Percentiles rank a stretch among this genome's conserved stretches.
phyloP scores from a whole-genome alignment of 2,113 vertebrate species.

The Trogon melanurus region DNA sequence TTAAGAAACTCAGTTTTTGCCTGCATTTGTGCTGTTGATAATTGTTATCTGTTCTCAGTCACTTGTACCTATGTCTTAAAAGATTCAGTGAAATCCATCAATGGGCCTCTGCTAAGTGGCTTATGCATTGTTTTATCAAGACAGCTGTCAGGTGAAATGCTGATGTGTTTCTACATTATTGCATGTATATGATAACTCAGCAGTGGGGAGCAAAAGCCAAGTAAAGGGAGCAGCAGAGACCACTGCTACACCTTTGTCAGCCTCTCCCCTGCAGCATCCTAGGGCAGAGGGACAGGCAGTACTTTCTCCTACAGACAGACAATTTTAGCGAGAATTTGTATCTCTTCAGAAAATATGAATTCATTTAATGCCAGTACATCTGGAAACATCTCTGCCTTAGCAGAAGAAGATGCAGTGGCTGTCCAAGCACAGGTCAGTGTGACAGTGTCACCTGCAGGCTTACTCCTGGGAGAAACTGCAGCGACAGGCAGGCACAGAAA shows the following conservation, averaged over 20 bases:
- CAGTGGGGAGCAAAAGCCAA: not conserved
- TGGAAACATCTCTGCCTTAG: too few relatives aligned
- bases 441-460: not conserved
- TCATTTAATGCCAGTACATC: too few relatives aligned
- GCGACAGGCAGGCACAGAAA: not conserved
- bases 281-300: not conserved
- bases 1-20: not conserved
- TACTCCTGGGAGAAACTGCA: not conserved
- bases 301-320: too few relatives aligned
- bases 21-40: not conserved
- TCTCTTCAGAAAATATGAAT: too few relatives aligned
- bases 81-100: not conserved
- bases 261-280: not conserved
- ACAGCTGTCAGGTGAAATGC: not conserved
- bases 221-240: not conserved
- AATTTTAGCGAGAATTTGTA: too few relatives aligned
- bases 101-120: not conserved
- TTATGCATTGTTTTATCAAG: not conserved
- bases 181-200: not conserved
- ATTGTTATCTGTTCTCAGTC: not conserved
- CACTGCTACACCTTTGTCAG: not conserved
- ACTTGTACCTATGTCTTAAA: not conserved
- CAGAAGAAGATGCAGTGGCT: too few relatives aligned
- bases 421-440: not conserved
- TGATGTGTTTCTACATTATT: not conserved